Percentiles rank a stretch among this genome's conserved stretches.
These are phyloP conservation scores for Neelides folsomi DNA, from an alignment of 2,888 invertebrate species.

Conservation along the genomic window DNA sequence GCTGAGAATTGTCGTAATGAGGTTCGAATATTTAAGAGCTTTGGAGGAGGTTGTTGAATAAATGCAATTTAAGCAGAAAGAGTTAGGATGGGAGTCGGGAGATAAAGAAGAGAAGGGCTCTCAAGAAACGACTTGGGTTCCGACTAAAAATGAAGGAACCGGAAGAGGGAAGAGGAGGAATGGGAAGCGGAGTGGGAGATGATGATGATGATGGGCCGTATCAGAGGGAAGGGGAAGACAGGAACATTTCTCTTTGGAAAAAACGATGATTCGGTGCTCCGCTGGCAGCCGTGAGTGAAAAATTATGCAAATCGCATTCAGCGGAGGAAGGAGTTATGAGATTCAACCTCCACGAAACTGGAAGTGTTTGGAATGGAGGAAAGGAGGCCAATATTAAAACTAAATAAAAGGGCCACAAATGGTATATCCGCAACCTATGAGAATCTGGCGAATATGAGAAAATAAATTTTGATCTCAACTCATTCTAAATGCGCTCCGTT, in stretches of 20 bases:
- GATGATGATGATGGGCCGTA: not conserved
- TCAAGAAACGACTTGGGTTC: no score
- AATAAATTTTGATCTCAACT: no score
- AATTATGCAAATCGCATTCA: constrained; percentile 34
- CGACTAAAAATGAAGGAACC: no score
- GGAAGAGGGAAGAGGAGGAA: constrained; percentile 1
- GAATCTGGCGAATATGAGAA: no score
- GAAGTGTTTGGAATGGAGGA: constrained; percentile 11
- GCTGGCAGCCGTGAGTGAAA: constrained; percentile 33
- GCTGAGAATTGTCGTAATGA: no score
- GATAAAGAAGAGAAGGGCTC: no score
- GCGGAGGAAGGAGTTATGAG: constrained; percentile 33
- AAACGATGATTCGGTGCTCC: constrained; percentile 23
- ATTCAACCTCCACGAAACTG: constrained; percentile 12
- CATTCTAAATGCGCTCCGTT: not conserved
- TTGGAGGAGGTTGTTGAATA: no score
- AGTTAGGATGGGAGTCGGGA: no score
- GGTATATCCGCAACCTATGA: no score
- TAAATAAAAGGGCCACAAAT: constrained; percentile 5
- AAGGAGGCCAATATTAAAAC: constrained; percentile 9
- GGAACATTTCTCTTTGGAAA: constrained; percentile 32
- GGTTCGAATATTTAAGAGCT: no score
- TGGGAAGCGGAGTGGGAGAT: constrained; percentile 1
- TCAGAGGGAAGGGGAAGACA: constrained; percentile 5
- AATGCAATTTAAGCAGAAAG: no score